A percentile compares a stretch with the other conserved stretches of the same genome.
These are phyloP conservation scores for Dexiosoma caninum DNA, from an alignment of 2,888 invertebrate genomes.

Conservation along the genomic window DNA sequence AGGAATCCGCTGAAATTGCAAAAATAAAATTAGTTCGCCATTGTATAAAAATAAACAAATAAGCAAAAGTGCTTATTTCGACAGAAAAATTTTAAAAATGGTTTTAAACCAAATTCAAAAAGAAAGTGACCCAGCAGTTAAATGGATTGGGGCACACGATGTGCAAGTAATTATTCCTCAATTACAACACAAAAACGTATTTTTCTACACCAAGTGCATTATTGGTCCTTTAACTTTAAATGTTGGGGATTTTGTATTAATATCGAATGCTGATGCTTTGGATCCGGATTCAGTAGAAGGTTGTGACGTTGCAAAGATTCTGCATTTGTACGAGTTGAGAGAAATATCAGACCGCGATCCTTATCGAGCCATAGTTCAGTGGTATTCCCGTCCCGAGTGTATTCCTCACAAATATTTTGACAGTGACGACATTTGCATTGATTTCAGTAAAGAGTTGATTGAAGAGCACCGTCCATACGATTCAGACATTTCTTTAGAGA, in stretches of 20 bases:
- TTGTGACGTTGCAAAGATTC: constrained; percentile 80
- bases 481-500: constrained; percentile 81
- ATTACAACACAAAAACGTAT: constrained; percentile 71
- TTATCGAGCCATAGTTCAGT: constrained; percentile 75
- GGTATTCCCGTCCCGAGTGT: constrained; percentile 75
- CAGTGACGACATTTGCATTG: constrained; percentile 70
- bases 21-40: background rate
- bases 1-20: constrained; percentile 35
- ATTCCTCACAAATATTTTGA: constrained; percentile 73
- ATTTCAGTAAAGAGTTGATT: constrained; percentile 78
- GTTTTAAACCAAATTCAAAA: constrained; percentile 62
- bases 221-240: constrained; percentile 72
- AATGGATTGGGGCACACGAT: constrained; percentile 72
- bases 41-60: background rate
- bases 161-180: constrained; percentile 64
- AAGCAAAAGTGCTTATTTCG: constrained; percentile 38
- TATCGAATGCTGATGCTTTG: constrained; percentile 81
- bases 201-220: constrained; percentile 73
- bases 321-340: constrained; percentile 72
- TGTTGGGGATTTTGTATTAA: constrained; percentile 81
- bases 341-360: constrained; percentile 70
- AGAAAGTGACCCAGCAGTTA: constrained; percentile 66
- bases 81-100: constrained; percentile 59
- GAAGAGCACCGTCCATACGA: constrained; percentile 82
- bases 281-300: constrained; percentile 81